Evolutionary conservation across 2,888 invertebrate species (phyloP).

Genomic region (Atrina japonica): DNA sequence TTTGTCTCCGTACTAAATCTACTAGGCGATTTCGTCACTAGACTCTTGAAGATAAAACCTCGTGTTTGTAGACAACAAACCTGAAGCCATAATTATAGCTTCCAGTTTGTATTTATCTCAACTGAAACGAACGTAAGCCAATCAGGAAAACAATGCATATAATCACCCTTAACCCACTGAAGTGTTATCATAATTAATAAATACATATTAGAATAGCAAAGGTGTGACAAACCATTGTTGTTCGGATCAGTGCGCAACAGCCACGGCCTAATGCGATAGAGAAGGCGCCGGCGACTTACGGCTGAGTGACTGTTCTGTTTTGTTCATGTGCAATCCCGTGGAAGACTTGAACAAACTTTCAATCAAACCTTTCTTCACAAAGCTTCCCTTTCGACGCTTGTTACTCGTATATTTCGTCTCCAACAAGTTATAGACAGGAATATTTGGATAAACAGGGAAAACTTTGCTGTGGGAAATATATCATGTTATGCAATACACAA

Average conservation of each 20-base stretch:
- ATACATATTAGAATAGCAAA: constrained; percentile 19
- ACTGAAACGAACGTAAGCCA: constrained; percentile 36
- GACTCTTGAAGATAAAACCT: too few species aligned
- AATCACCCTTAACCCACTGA: constrained; percentile 24
- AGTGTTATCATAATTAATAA: constrained; percentile 39
- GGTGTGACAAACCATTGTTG: constrained; percentile 40
- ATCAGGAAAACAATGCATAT: constrained; percentile 30
- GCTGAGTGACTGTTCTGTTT: constrained; percentile 22
- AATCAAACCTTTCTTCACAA: too few species aligned
- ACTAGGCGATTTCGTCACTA: too few species aligned
- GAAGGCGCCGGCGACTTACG: constrained; percentile 29
- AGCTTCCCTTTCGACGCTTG: too few species aligned
- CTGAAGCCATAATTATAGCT: too few species aligned
- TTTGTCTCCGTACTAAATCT: too few species aligned
- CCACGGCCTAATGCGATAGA: constrained; percentile 25
- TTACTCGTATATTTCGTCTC: too few species aligned
- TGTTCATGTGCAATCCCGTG: constrained; percentile 27
- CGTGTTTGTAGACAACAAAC: too few species aligned
- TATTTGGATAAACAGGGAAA: too few species aligned
- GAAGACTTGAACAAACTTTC: constrained; percentile 17
- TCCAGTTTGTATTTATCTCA: constrained; percentile 8
- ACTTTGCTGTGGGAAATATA: too few species aligned
- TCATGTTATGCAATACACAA: too few species aligned
- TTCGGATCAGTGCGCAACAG: constrained; percentile 10
- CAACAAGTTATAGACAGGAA: too few species aligned